Base-by-base conservation (phyloP, 2,888 invertebrate genomes). In the Ochropleura plecta region DNA sequence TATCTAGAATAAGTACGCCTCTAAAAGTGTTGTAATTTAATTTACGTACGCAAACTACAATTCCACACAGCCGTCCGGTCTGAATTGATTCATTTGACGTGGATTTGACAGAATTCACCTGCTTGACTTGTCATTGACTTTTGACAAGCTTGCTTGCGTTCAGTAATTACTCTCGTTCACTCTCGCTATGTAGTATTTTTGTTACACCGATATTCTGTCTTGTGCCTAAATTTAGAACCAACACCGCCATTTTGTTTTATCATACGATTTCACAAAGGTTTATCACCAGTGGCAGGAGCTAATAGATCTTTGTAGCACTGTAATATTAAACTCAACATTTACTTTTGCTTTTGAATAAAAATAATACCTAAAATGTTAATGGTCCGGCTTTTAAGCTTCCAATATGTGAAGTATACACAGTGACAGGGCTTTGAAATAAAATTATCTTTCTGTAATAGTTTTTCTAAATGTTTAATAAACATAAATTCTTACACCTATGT, bases 391-490 rank as follows among this genome's bases (percentile, higher is more conserved):
- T 53, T 40, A 67, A 10, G 67, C 4, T 66, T 66, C 42, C n/a
- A n/a, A 2, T 42, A 53, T 7, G 53, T 51, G 18, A n/a, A 51
- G 51, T 20, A 20, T 3, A 55, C 55, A 57, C 18, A 14, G 14
- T 42, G 20, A 30, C 18, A 48, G 20, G 49, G 20, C 44, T 46
- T 64, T 44, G 6, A 30, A 71, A 62, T 9, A 49, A 78, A 70
- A 76, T 72, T 20, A 62, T 40, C 1, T 65, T 63, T 49, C 4
- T 20, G 0, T 62, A 67, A 20, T 70, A 78, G 10, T 55, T 77
- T 81, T 77, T 67, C 20, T 83, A 75, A 81, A 77, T 53, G 63
- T 85, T 85, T 85, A 85, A 70, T 85, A 74, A 59, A 81, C 64
- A 76, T 76, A 44, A 16, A 70, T 74, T 60, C 63, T 67, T 79